Base-by-base conservation (phyloP, 2,888 invertebrate species). In the Lasius fuliginosus region DNA sequence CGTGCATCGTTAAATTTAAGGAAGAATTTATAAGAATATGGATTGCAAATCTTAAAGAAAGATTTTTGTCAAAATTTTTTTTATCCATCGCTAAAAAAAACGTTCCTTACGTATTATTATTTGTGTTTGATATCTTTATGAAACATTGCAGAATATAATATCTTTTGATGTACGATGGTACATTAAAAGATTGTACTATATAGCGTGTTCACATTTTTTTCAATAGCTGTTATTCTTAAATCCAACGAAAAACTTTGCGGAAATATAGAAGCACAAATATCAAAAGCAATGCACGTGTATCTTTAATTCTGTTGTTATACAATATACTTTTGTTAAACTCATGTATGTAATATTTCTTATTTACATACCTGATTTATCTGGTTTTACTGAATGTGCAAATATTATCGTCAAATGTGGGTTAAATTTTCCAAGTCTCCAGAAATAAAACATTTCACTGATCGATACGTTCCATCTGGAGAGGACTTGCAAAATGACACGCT, bases 141-240 rank as follows among this genome's bases (percentile, higher is more conserved):
- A 15, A 73, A 58, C 5, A n/a, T 12, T 69, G 33, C 8, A 81
- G 40, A 84, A 42, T 73, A 84, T 46, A 77, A 46, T 15, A 71
- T 73, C 12, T 23, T 11, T 15, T 86, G 84, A 81, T 36, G 36
- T 87, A 87, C 33, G 64, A 77, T 23, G 23, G 23, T 0, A 23
- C 23, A 23, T 23, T 23, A 23, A 23, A 23, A 23, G 23, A 23
- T 23, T 0, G 23, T 81, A 73, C 27, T 81, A 33, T n/a, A 81
- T 53, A 62, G 62, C 12, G 42, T 83, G 23, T 40, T 83, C 18
- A 27, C 46, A 15, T 79, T 79, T n/a, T n/a, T 3, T 69, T n/a
- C 56, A 67, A 27, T 83, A 62, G 12, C 15, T 40, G 3, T 5
- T 64, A 64, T 33, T 15, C 5, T n/a, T 12, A 11, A 6, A 49